A percentile compares a stretch with the other conserved stretches of the same genome.
These are phyloP conservation scores for Eospalax fontanierii DNA, from an alignment of 2,797 vertebrate species.

Conservation along the genomic window DNA sequence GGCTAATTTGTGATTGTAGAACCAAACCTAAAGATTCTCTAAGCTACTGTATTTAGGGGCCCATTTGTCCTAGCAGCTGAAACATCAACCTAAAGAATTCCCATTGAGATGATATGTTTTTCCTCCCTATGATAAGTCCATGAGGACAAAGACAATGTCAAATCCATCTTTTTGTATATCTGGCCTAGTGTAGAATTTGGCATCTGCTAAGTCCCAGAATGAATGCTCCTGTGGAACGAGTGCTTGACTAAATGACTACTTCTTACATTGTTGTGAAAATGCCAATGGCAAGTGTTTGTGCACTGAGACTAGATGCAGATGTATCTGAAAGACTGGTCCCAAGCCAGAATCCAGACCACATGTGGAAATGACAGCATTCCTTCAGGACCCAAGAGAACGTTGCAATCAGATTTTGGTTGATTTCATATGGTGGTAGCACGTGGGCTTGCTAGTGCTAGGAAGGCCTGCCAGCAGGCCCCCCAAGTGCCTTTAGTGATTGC, in stretches of 20 bases:
- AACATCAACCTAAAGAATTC: slow-evolving; percentile 2
- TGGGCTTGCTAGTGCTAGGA: not conserved
- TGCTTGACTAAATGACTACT: not conserved
- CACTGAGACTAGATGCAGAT: not conserved
- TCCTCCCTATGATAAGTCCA: not conserved
- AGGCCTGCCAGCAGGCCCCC: not conserved
- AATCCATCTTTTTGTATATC: not conserved
- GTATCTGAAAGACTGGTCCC: not conserved
- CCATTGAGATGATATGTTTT: not conserved
- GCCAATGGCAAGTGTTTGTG: not conserved
- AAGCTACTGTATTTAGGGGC: not conserved
- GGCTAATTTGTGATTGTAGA: slow-evolving; percentile 12
- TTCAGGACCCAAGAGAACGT: not conserved
- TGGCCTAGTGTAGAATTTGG: not conserved
- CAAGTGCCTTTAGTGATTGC: not conserved
- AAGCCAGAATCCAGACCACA: slow-evolving; percentile 24
- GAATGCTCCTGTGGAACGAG: slow-evolving; percentile 27
- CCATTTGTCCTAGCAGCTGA: slow-evolving; percentile 21
- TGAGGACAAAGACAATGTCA: not conserved
- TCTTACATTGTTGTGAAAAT: slow-evolving; percentile 26
- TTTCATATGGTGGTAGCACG: not conserved
- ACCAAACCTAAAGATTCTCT: not conserved
- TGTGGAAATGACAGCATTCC: not conserved
- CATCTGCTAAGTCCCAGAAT: not conserved
- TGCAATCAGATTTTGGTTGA: slow-evolving; percentile 3